Conservation (phyloP, 2,797 vertebrate species). For the Chelonia mydas region DNA sequence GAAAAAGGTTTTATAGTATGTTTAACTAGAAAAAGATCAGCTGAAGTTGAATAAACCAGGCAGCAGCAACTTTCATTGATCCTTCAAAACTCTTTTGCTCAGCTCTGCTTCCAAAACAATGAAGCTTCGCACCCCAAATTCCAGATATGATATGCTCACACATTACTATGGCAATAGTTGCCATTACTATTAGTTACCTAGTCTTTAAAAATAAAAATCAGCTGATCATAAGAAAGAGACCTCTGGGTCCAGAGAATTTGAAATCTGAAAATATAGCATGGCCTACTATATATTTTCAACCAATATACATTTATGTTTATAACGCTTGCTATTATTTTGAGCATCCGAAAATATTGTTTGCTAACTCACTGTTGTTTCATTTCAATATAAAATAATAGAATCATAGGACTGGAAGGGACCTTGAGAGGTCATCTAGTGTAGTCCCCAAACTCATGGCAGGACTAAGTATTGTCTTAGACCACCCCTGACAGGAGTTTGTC, state of each 20-base stretch:
- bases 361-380: not conserved
- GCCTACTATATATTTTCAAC: constrained; percentile 21
- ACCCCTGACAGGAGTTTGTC: no score
- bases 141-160: not conserved
- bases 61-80: constrained; percentile 36
- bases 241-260: constrained; percentile 39
- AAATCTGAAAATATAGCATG: constrained; percentile 28
- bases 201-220: not conserved
- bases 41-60: constrained; percentile 46
- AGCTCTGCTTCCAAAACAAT: constrained; percentile 17
- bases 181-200: not conserved
- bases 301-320: not conserved
- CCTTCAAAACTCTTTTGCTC: constrained; percentile 38
- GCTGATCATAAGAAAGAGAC: constrained; percentile 25
- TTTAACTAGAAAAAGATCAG: constrained; percentile 62
- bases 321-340: not conserved
- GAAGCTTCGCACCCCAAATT: not conserved
- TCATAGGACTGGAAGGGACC: no score
- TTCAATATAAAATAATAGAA: not conserved
- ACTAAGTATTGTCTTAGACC: no score
- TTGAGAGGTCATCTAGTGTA: no score
- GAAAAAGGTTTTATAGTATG: constrained; percentile 12
- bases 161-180: not conserved
- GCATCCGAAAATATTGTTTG: not conserved
- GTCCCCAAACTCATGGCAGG: no score